Base-by-base conservation (phyloP, 2,113 vertebrate genomes). In the Oceanites oceanicus region DNA sequence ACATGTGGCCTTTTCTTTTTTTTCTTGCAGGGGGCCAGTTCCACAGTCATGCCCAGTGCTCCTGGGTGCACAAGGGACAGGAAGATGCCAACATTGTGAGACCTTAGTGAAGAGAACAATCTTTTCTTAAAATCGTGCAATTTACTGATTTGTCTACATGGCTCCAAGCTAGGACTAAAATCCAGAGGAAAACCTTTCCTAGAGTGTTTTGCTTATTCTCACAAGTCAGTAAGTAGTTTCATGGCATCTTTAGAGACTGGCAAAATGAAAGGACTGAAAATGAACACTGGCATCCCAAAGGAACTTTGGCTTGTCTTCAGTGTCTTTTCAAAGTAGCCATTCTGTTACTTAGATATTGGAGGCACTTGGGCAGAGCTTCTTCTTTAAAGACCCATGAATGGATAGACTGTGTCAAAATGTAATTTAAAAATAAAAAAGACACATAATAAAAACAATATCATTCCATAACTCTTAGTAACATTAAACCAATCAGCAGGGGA, bases 361-460 rank as follows among this genome's bases (percentile, higher is more conserved):
- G 50, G n/a, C 40, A 49, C 58, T 89, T 92, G 92, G 80, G 68
- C 40, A 92, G 73, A 94, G n/a, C 73, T 86, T 7, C 93, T 53
- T 86, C 74, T 94, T 95, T 91, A 83, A 97, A 95, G 84, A 92
- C 23, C 36, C 11, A 5, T 71, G 74, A 68, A 81, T 76, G 55
- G 38, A 77, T 93, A 80, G 72, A 74, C 68, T 70, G 76, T 89
- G 77, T 91, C 93, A 92, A 96, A 94, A 96, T 79, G 66, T 66
- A 92, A 85, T 96, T 94, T 94, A 26, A 95, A 90, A 86, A 78
- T 62, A 85, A 85, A 95, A 88, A 94, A 90, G 47, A 58, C 66
- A 85, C 86, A 76, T 87, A 84, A 90, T 94, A 91, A 95, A 94
- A 91, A 25, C 92, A 92, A 13, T 91, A 67, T 82, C 4, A 90